These are phyloP conservation scores for Galbula dea DNA, from an alignment of 2,113 vertebrate genomes.

Conservation along the genomic window DNA sequence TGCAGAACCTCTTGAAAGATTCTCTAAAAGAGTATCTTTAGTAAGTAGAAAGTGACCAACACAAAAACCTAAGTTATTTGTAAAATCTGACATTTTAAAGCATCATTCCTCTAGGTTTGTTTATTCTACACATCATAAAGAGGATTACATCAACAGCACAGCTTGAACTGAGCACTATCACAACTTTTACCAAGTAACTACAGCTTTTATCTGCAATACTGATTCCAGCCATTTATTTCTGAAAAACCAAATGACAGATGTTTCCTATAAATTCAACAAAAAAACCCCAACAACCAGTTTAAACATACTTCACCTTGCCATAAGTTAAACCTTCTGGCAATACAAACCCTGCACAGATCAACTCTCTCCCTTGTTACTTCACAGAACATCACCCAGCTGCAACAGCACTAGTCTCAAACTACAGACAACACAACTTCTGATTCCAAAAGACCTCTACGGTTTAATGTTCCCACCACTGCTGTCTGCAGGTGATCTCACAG, in stretches of 20 bases:
- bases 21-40: neutral
- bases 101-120: neutral
- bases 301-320: neutral
- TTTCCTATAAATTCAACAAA: neutral
- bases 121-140: neutral
- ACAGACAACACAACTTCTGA: neutral
- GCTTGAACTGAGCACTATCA: neutral
- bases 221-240: neutral
- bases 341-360: neutral
- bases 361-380: neutral
- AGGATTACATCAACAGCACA: neutral
- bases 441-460: no score
- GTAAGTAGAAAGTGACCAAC: neutral
- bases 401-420: neutral
- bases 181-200: neutral
- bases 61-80: accelerated
- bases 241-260: neutral
- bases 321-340: neutral
- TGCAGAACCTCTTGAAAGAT: neutral
- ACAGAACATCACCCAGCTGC: neutral
- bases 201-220: neutral
- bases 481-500: neutral
- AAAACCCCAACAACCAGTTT: accelerated
- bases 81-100: neutral
- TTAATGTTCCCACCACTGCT: neutral